Percentiles rank a stretch among this genome's conserved stretches.
Evolutionary conservation across 2,797 vertebrate genomes (phyloP).

Genomic region (Aplochiton taeniatus): DNA sequence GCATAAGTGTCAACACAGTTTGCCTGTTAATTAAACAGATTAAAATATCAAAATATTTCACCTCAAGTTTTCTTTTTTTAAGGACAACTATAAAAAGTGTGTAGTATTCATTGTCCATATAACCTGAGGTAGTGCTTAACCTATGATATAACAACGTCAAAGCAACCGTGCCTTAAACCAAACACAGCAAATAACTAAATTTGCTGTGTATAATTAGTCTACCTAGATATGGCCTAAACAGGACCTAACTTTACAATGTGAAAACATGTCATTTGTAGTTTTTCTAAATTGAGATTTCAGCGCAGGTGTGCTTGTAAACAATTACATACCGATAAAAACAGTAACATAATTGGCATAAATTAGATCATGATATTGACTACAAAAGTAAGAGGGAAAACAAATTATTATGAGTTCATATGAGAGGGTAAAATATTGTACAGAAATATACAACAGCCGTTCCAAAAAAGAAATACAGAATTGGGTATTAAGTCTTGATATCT

Average conservation of each 20-base stretch:
- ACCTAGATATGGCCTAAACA: constrained; percentile 7
- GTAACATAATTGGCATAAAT: constrained; percentile 43
- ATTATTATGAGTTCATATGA: constrained; percentile 30
- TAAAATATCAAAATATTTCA: constrained; percentile 44
- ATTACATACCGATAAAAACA: constrained; percentile 28
- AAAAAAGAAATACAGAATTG: constrained; percentile 27
- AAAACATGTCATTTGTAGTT: constrained; percentile 6
- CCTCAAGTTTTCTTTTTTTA: constrained; percentile 9
- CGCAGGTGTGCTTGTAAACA: constrained; percentile 69
- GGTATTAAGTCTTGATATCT: constrained; percentile 31
- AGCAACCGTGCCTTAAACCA: constrained; percentile 51
- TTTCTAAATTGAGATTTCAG: constrained; percentile 29
- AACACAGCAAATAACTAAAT: constrained; percentile 32
- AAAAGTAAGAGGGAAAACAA: constrained; percentile 37
- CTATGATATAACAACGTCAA: constrained; percentile 58
- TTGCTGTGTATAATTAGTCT: constrained; percentile 16
- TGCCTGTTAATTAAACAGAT: constrained; percentile 56
- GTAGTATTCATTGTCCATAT: constrained; percentile 44
- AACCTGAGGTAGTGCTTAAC: constrained; percentile 73
- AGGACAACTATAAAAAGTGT: constrained; percentile 34
- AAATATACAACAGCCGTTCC: neutral
- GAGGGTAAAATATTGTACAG: constrained; percentile 63
- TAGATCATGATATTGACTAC: constrained; percentile 51
- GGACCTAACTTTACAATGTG: neutral
- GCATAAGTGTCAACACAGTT: constrained; percentile 52